Evolutionary conservation across 2,797 vertebrate genomes (phyloP), one percentile per base, ranked within the genome.

Genomic region (Chanos chanos): DNA sequence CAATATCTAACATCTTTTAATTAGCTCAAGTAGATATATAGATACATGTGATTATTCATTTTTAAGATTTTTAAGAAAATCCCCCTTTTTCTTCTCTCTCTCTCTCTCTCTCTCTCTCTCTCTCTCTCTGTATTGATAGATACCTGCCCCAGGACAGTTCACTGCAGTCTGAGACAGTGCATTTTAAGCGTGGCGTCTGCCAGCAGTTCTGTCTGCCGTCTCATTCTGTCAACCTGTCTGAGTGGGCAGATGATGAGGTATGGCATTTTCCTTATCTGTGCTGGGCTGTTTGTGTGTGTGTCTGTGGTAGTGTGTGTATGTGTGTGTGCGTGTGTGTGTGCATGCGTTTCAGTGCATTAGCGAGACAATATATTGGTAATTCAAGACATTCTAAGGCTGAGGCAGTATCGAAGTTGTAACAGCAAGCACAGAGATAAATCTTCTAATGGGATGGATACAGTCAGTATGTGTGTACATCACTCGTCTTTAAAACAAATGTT

Each of bases 171-270:
- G 97, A 99, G 86, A 99, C 95, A 0, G 93, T 97, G 65, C 92
- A 92, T 79, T 99, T 95, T 74, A 97, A 96, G 85, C 83, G 93
- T 5, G 97, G 97, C 0, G 94, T 98, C 52, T 93, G 92, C 77
- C 97, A 99, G 84, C 96, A 98, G 85, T 99, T 99, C 89, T 96
- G 94, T 41, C 82, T 98, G 75, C 94, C 95, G 18, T 97, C 97
- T 6, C 96, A 99, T 78, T 94, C 92, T 0, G 89, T 99, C 52
- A 96, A 97, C 83, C 94, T 95, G 45, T 94, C 95, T 0, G 92
- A 98, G 64, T 99, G 97, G 97, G 89, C 90, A 0, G 96, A 98
- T 5, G 97, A 99, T 0, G 97, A 99, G 94, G 97, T 96, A 71
- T 65, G n/a, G n/a, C n/a, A n/a, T n/a, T n/a, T n/a, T n/a, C n/a